phyloP scores from a whole-genome alignment of 2,888 invertebrate species.

The Eilema depressum region DNA sequence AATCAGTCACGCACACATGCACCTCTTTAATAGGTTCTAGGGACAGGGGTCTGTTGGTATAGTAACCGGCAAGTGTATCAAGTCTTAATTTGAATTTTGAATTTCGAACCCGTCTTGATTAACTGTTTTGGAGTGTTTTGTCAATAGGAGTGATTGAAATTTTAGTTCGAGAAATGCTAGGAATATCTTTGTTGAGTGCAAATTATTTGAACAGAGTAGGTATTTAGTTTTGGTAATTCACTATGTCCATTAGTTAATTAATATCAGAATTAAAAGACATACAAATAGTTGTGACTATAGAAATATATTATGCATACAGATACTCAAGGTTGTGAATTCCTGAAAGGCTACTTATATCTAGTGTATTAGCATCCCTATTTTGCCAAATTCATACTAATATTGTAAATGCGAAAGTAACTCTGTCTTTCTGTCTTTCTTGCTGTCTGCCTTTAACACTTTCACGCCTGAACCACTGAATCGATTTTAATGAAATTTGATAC shows the following conservation, averaged over 20 bases:
- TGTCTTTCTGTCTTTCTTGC: too few species aligned
- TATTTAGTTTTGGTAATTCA: constrained; percentile 18
- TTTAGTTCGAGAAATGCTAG: constrained; percentile 23
- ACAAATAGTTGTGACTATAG: too few species aligned
- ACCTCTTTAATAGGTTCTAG: constrained; percentile 63
- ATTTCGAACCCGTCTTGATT: constrained; percentile 49
- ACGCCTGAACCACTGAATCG: too few species aligned
- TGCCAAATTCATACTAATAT: too few species aligned
- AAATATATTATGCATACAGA: too few species aligned
- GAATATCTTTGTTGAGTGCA: constrained; percentile 36
- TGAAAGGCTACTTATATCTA: too few species aligned
- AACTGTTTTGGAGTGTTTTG: constrained; percentile 58
- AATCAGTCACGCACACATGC: constrained; percentile 78
- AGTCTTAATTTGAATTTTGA: constrained; percentile 67
- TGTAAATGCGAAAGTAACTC: too few species aligned
- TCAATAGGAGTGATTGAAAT: constrained; percentile 45
- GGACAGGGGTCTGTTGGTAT: constrained; percentile 38
- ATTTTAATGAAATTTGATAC: too few species aligned
- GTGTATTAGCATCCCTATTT: too few species aligned
- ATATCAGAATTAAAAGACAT: too few species aligned
- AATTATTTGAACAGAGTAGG: constrained; percentile 18
- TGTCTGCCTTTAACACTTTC: too few species aligned
- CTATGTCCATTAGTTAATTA: constrained; percentile 14
- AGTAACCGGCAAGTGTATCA: constrained; percentile 59
- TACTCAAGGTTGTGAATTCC: too few species aligned